Conservation (phyloP, 2,113 vertebrate species). For the Rhizomys pruinosus region DNA sequence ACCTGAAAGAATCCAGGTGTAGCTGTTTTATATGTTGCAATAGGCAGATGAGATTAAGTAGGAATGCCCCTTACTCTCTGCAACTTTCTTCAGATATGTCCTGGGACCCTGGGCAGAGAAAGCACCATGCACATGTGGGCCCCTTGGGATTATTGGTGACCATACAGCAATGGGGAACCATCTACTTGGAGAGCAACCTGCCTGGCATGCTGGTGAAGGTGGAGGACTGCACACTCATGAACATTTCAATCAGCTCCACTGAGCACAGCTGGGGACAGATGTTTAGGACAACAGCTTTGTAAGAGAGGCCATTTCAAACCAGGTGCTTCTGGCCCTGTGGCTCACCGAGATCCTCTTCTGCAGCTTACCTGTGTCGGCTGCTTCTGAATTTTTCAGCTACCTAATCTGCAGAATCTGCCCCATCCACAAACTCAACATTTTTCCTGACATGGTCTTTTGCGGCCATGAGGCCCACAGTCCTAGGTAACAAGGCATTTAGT, state of each 20-base stretch:
- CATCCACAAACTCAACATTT: not conserved
- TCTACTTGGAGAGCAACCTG: slow-evolving; percentile 93
- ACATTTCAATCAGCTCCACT: slow-evolving; percentile 87
- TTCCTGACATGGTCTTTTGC: not conserved
- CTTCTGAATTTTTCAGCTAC: not conserved
- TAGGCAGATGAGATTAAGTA: slow-evolving; percentile 46
- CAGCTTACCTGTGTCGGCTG: not conserved
- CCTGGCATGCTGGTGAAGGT: slow-evolving; percentile 96
- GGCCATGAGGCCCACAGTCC: not conserved
- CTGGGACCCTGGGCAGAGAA: slow-evolving; percentile 54
- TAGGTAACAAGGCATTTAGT: not conserved
- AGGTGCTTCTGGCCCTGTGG: fast-evolving
- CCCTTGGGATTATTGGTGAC: slow-evolving; percentile 96
- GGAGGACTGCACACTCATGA: slow-evolving; percentile 94
- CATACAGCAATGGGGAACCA: slow-evolving; percentile 94
- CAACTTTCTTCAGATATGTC: slow-evolving; percentile 64
- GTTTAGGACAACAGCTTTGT: too few relatives aligned
- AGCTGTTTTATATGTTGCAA: slow-evolving; percentile 60
- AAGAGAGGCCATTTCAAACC: not conserved
- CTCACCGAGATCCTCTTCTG: not conserved
- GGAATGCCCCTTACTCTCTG: slow-evolving; percentile 47
- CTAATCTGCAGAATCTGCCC: too few relatives aligned
- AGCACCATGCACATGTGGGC: slow-evolving; percentile 85
- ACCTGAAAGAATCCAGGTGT: slow-evolving; percentile 67
- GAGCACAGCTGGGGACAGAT: not conserved